phyloP scores from a whole-genome alignment of 1,140 invertebrate species.

The Magallana angulata region DNA sequence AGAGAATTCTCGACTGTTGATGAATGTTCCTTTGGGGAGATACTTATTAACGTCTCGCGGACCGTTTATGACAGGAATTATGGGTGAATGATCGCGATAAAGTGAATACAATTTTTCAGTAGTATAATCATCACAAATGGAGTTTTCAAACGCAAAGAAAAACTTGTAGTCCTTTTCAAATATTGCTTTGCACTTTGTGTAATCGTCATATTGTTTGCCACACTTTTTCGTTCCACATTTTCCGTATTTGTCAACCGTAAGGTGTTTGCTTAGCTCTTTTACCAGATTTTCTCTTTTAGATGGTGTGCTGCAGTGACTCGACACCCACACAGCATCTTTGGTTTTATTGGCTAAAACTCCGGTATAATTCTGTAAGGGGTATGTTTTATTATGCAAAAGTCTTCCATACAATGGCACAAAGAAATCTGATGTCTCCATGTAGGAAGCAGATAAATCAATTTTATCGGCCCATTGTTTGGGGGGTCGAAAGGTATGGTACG shows the following conservation, averaged over 20 bases:
- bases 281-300: neutral
- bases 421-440: neutral
- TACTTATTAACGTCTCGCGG: neutral
- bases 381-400: neutral
- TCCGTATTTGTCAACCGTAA: neutral
- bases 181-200: neutral
- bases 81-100: neutral
- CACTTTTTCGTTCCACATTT: neutral
- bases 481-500: neutral
- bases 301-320: neutral
- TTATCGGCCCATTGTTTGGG: neutral
- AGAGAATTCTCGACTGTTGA: neutral
- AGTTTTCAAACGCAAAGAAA: neutral
- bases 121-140: neutral
- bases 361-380: neutral
- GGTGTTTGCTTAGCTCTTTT: neutral
- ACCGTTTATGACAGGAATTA: neutral
- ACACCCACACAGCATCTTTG: neutral
- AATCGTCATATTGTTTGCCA: slow-evolving; percentile 4
- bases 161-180: neutral
- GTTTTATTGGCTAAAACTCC: neutral
- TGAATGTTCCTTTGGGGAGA: neutral
- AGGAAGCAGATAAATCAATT: neutral
- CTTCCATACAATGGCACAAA: slow-evolving; percentile 3
- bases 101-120: slow-evolving; percentile 2